These are phyloP conservation scores for Amazona finschi DNA, from an alignment of 2,797 vertebrate genomes.

Conservation along the genomic window DNA sequence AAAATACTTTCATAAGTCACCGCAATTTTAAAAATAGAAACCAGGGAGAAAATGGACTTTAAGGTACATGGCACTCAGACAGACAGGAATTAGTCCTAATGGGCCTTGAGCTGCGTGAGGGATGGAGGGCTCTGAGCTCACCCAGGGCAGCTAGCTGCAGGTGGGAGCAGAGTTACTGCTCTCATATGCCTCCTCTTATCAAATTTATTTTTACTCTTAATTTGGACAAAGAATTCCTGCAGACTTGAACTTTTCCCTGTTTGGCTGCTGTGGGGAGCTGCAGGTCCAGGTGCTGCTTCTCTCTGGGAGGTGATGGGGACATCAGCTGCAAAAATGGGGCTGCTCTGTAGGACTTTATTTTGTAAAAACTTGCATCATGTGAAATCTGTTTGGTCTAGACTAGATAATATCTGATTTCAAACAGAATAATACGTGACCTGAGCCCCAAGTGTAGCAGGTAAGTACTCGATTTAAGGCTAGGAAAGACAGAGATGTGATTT, in stretches of 20 bases:
- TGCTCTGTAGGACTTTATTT: background rate
- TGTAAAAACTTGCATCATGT: fast-evolving
- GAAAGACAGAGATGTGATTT: background rate
- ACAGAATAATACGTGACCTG: fast-evolving
- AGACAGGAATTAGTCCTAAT: background rate
- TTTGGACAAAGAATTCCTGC: background rate
- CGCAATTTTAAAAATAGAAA: slow-evolving; percentile 16
- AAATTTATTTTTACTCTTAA: background rate
- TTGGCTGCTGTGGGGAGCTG: background rate
- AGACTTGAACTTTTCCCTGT: background rate
- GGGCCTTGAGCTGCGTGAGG: background rate
- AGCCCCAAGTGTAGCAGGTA: background rate
- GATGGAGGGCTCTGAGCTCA: background rate
- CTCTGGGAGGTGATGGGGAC: background rate
- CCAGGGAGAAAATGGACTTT: slow-evolving; percentile 9
- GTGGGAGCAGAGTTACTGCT: background rate
- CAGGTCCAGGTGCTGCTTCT: background rate
- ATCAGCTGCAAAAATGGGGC: fast-evolving
- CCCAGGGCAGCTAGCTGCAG: background rate
- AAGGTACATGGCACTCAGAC: background rate
- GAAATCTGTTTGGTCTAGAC: background rate
- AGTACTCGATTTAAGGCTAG: background rate
- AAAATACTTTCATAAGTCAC: background rate
- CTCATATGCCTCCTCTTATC: background rate
- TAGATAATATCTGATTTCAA: no score